A percentile compares a stretch with the other conserved stretches of the same genome.
phyloP scores from a whole-genome alignment of 1,140 invertebrate species.

The Calephelis nemesis region DNA sequence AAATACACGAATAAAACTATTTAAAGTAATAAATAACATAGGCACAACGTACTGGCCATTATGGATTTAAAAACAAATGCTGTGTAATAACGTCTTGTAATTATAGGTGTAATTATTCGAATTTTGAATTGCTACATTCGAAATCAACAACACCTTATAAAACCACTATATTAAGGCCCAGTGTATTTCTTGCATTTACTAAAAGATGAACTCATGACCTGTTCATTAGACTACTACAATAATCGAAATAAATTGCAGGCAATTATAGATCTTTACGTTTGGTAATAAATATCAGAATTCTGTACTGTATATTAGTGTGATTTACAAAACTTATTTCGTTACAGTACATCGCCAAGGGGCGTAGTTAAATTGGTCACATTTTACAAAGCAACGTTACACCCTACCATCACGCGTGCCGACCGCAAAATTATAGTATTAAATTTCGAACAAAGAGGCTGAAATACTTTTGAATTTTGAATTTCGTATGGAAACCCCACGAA shows the following conservation, averaged over 20 bases:
- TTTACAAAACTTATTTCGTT: conserved; percentile 15
- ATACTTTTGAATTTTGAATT: conserved; percentile 43
- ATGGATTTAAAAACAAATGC: conserved; percentile 59
- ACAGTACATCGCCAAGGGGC: conserved; percentile 36
- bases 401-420: conserved; percentile 50
- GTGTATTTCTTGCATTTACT: conserved; percentile 35
- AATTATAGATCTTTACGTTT: conserved; percentile 13
- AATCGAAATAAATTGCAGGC: conserved; percentile 6
- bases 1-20: conserved; percentile 13
- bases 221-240: conserved; percentile 16
- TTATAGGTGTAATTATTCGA: conserved; percentile 57
- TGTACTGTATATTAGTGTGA: conserved; percentile 16
- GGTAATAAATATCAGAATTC: conserved; percentile 20
- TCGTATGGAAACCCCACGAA: conserved; percentile 40
- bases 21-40: conserved; percentile 12
- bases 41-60: conserved; percentile 29
- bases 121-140: conserved; percentile 56
- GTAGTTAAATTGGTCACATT: conserved; percentile 58
- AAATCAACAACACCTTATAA: conserved; percentile 67
- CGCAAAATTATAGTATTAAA: conserved; percentile 66
- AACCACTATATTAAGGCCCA: conserved; percentile 40
- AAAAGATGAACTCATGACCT: conserved; percentile 37
- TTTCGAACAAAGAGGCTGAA: conserved; percentile 51
- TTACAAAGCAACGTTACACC: conserved; percentile 54
- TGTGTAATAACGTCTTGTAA: conserved; percentile 57